Percentiles rank a stretch among this genome's conserved stretches.
These are phyloP conservation scores for Brachionus manjavacas DNA, from an alignment of 1,140 invertebrate genomes.

Conservation along the genomic window DNA sequence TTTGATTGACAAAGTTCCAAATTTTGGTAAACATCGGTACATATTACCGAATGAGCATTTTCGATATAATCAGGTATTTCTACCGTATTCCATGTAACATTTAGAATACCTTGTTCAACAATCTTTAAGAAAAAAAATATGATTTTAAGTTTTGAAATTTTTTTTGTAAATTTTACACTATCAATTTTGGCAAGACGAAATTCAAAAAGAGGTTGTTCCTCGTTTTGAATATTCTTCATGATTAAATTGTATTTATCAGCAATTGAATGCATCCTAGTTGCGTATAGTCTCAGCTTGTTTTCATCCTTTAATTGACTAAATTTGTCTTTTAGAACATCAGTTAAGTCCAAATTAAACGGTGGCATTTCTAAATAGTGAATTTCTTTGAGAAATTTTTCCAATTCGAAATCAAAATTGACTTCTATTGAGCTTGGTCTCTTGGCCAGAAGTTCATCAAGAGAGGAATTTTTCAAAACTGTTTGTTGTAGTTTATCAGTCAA, in stretches of 20 bases:
- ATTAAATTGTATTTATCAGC: constrained; percentile 57
- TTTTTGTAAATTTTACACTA: constrained; percentile 45
- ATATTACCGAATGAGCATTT: constrained; percentile 52
- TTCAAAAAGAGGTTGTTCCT: constrained; percentile 56
- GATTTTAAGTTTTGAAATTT: background rate
- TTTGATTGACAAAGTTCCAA: constrained; percentile 52
- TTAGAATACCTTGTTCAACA: constrained; percentile 50
- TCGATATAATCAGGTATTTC: constrained; percentile 56
- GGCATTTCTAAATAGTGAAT: constrained; percentile 52
- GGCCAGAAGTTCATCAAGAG: constrained; percentile 50
- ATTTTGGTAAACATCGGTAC: constrained; percentile 53
- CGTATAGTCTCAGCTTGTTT: constrained; percentile 38
- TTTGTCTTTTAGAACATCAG: constrained; percentile 33
- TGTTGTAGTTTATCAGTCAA: constrained; percentile 53
- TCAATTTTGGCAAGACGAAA: constrained; percentile 53
- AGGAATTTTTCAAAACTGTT: constrained; percentile 51
- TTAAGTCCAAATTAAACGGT: constrained; percentile 49
- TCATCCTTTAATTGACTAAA: constrained; percentile 23
- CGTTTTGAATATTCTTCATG: constrained; percentile 53
- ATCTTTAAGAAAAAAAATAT: constrained; percentile 43
- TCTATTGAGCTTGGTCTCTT: constrained; percentile 50
- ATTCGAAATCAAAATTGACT: constrained; percentile 54
- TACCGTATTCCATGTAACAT: constrained; percentile 55
- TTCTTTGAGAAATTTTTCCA: constrained; percentile 52
- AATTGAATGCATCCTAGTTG: constrained; percentile 53